Percentiles rank a stretch among this genome's conserved stretches.
These are phyloP conservation scores for Theonella swinhoei DNA, from an alignment of 37 sponge, comb jelly and placozoan species.

Conservation along the genomic window DNA sequence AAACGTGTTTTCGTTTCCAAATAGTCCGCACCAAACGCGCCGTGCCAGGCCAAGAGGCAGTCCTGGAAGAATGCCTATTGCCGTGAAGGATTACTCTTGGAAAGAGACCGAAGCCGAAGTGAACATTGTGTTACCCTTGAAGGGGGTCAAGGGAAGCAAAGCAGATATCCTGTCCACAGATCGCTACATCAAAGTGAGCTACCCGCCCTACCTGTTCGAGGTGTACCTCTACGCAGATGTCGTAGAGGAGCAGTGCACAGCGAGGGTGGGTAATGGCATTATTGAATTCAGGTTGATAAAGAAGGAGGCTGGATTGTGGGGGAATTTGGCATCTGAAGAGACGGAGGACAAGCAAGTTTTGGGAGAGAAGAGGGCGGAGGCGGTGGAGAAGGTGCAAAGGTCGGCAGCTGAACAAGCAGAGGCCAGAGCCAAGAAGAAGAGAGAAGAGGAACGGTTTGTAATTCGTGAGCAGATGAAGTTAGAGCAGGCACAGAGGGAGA, in stretches of 20 bases:
- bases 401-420: slow-evolving; percentile 27
- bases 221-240: slow-evolving; percentile 64
- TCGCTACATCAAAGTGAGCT: slow-evolving; percentile 87
- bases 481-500: slow-evolving; percentile 71
- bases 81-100: slow-evolving; percentile 92
- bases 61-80: slow-evolving; percentile 98
- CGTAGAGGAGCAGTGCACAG: slow-evolving; percentile 62
- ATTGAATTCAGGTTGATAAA: slow-evolving; percentile 66
- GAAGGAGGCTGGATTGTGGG: slow-evolving; percentile 50
- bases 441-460: slow-evolving; percentile 71
- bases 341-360: slow-evolving; percentile 50
- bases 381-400: slow-evolving; percentile 53
- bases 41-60: too few species aligned
- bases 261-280: slow-evolving; percentile 72
- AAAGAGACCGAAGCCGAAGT: slow-evolving; percentile 76
- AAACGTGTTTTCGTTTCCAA: neutral
- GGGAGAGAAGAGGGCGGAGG: slow-evolving; percentile 62
- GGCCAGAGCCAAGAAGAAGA: slow-evolving; percentile 66
- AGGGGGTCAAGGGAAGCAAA: slow-evolving; percentile 79
- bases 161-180: slow-evolving; percentile 87
- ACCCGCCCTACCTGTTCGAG: slow-evolving; percentile 88
- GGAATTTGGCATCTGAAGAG: slow-evolving; percentile 29
- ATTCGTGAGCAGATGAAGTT: slow-evolving; percentile 82
- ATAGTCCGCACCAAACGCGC: slow-evolving; percentile 42
- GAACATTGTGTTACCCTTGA: slow-evolving; percentile 76